phyloP scores from a whole-genome alignment of 2,888 invertebrate species.

The Eurois occulta region DNA sequence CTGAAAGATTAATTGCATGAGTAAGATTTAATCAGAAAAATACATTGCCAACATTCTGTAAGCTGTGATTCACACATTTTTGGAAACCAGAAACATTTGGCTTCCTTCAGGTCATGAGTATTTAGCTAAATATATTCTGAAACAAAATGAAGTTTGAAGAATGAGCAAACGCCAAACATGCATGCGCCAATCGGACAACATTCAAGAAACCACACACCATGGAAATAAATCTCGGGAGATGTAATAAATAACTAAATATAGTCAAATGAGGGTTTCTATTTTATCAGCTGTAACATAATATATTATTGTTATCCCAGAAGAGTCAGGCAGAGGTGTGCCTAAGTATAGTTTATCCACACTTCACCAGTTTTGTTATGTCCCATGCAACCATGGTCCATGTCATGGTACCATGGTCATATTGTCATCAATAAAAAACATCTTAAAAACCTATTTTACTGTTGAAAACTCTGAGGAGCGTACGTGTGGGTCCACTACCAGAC shows the following conservation, averaged over 20 bases:
- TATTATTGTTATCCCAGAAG: not conserved
- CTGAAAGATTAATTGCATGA: conserved; percentile 4
- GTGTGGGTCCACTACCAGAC: too few species aligned
- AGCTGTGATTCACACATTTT: conserved; percentile 44
- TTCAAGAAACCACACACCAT: not conserved
- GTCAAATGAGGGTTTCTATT: not conserved
- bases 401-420: not conserved
- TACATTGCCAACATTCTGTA: conserved; percentile 22
- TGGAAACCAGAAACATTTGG: conserved; percentile 24
- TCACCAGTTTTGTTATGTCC: not conserved
- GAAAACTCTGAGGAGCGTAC: too few species aligned
- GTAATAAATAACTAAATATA: not conserved
- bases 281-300: not conserved
- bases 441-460: too few species aligned
- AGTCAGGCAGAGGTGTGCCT: not conserved
- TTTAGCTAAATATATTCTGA: conserved; percentile 23
- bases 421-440: too few species aligned
- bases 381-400: too few species aligned
- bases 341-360: not conserved
- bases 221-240: not conserved
- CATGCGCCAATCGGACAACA: too few species aligned
- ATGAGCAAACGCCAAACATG: not conserved
- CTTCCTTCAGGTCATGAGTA: conserved; percentile 30
- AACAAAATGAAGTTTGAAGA: not conserved
- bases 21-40: conserved; percentile 16